Base-by-base conservation (phyloP, 2,888 invertebrate genomes). In the Caenorhabditis uteleia region DNA sequence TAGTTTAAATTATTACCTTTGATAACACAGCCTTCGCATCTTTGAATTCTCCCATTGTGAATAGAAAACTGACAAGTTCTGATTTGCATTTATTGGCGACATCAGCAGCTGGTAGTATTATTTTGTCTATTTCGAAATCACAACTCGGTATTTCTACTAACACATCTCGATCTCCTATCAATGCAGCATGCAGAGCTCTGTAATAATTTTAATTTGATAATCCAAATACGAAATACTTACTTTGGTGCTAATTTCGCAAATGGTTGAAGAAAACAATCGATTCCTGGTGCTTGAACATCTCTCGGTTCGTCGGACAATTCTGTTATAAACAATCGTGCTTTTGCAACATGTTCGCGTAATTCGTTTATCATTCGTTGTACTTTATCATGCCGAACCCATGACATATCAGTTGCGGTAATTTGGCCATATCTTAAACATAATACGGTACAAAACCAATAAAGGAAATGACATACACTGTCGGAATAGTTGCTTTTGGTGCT, bases 401-500 rank as follows among this genome's bases (percentile, higher is more conserved):
- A 54, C 25, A 55, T 54, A 49, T 65, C 65, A 3, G 36, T 42
- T 2, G 55, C 43, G 44, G 53, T 50, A 25, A 58, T 14, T 23
- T 64, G 64, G 25, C 50, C 49, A 34, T 58, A 49, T 18, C 47
- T 46, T 18, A 48, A 44, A 44, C 47, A 8, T 47, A 33, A 29
- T 27, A 20, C 18, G 47, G n/a, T 27, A 36, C 31, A 0, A 16
- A 10, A 18, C 29, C 29, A 7, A 45, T 27, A 6, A 12, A 18
- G 38, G 10, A 0, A 39, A 27, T 16, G 18, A 29, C 26, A 46
- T 20, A 45, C 12, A 50, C 47, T 0, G 55, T 68, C 50, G 79
- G 76, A 55, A 79, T 75, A 1, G 79, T 79, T 6, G 75, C 77
- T 33, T 69, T 68, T 0, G 69, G 72, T 1, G 69, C 48, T 2